Evolutionary conservation across 2,113 vertebrate genomes (phyloP).

Genomic region (Nycticryphes semicollaris): DNA sequence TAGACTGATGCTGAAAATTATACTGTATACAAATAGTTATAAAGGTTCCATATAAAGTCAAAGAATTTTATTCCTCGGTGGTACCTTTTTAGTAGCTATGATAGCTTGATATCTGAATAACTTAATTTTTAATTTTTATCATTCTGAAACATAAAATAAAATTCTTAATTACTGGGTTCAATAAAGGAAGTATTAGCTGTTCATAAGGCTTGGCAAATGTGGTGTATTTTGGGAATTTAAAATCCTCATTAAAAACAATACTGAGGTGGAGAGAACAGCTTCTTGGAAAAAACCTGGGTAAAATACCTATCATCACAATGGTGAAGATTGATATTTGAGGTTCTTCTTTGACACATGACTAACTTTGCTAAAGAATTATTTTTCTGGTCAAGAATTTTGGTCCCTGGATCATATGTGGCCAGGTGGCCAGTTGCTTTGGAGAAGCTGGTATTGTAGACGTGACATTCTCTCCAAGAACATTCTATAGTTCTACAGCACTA

Average conservation of each 20-base stretch:
- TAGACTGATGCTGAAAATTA: background rate
- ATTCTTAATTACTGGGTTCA: background rate
- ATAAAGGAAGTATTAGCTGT: background rate
- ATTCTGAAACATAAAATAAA: background rate
- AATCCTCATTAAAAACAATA: background rate
- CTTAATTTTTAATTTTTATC: background rate
- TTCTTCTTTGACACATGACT: background rate
- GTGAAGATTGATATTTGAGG: background rate
- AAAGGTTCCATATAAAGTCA: background rate
- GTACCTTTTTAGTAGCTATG: background rate
- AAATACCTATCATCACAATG: background rate
- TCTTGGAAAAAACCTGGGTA: background rate
- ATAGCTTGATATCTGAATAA: background rate
- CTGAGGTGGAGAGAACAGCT: fast-evolving
- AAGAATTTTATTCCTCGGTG: background rate
- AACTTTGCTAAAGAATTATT: background rate
- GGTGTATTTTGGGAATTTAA: background rate
- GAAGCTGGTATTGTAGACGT: background rate
- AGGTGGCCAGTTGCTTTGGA: background rate
- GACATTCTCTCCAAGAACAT: background rate
- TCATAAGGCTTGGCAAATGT: background rate
- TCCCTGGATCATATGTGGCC: fast-evolving
- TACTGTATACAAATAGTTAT: background rate
- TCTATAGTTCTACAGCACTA: background rate
- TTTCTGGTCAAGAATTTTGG: background rate